Base-by-base conservation (phyloP, 2,113 vertebrate genomes). In the Sitta europaea region DNA sequence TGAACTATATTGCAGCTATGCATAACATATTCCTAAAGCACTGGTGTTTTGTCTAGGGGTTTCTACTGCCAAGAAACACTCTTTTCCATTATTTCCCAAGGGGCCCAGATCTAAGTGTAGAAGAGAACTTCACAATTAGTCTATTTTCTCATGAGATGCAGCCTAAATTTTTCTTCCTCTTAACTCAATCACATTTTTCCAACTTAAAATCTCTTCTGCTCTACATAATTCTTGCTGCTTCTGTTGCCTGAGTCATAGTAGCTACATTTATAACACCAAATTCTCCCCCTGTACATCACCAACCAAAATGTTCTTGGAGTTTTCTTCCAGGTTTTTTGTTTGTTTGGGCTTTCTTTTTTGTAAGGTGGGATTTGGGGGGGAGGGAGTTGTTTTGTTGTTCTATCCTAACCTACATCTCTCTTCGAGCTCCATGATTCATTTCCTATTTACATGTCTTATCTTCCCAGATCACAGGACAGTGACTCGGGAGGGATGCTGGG, bases 131-230 rank as follows among this genome's bases (percentile, higher is more conserved):
- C 93, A 95, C 95, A 96, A 96, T 94, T 96, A 94, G 95, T 76
- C 92, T 94, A n/a, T 94, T 95, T 95, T 95, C 96, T 95, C 90
- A 63, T 62, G 94, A 97, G 95, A 94, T 83, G 92, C 87, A 96
- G 93, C 95, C 96, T 95, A 95, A 86, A 96, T 97, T 96, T 96
- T 94, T 95, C 87, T 89, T 94, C 73, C 66, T 90, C 78, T 91
- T 92, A 94, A 92, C 76, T 92, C 94, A 91, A 95, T 88, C 62
- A 65, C 74, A 76, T 91, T 94, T 94, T 96, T 86, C 66, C 51
- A 77, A 74, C 92, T 86, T 70, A 92, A 94, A 94, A 28, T 87
- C 89, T 96, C 54, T 94, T 94, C 84, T 95, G 93, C 90, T 95
- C 86, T 73, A 95, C 75, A 96, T 97, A 96, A 95, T 91, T 95